Evolutionary conservation across 2,888 invertebrate genomes (phyloP), one percentile per base, ranked within the genome.

Genomic region (Andrena bicolor): DNA sequence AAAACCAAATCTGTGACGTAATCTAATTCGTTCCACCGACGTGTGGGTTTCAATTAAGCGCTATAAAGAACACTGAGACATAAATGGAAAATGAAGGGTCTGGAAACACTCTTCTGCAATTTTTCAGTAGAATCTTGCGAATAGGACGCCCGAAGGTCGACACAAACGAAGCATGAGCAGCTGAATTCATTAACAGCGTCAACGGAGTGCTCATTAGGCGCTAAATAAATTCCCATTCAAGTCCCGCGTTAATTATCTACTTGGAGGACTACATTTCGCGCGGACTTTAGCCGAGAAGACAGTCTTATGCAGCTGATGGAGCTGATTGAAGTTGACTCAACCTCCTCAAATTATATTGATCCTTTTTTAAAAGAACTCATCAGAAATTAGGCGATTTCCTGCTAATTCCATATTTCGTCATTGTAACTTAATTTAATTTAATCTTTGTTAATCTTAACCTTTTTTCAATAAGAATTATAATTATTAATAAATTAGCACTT

Each of bases 121-220:
- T 23, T 49, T 51, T 68, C 53, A 68, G 20, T 16, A 16, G 56
- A 35, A 68, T 68, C 35, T 35, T 23, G 10, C 8, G 51, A 48
- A 4, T 7, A 7, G 48, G 26, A 5, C n/a, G 48, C 28, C 26
- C 13, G 6, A 28, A 13, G 64, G 41, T 3, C 32, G 64, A 30
- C n/a, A 41, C 23, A 28, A 60, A 13, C 32, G 23, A 58, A 32
- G 32, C 16, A 28, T 20, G 41, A 65, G 53, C 41, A 49, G 26
- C 26, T 56, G 49, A 76, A 71, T 71, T 65, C 71, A 60, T 76
- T 71, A 71, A 71, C 41, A 28, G 23, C 41, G 49, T 64, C 71
- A 58, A 64, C 71, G 32, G 13, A 30, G 48, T 7, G 71, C 65
- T 76, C 65, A 58, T 76, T 76, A 76, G 53, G 64, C 41, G 30